A percentile compares a stretch with the other conserved stretches of the same genome.
phyloP scores from a whole-genome alignment of 1,140 invertebrate species.

The Cyrtorhinus lividipennis region DNA sequence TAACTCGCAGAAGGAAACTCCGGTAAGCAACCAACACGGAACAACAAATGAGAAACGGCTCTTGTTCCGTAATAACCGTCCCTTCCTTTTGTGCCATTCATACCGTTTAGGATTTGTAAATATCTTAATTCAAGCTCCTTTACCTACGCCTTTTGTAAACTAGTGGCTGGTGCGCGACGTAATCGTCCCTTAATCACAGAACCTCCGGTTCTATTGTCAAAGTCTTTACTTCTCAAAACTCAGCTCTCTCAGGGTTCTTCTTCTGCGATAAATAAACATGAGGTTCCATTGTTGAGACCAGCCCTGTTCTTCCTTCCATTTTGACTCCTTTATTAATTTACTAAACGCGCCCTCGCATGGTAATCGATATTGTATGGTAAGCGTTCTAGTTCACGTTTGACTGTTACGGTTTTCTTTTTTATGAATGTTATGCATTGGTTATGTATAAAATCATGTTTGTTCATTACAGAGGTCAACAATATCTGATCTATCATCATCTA shows the following conservation, averaged over 20 bases:
- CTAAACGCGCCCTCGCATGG: not conserved
- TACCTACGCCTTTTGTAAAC: not conserved
- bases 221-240: not conserved
- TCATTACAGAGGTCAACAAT: too few relatives aligned
- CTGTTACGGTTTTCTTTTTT: not conserved
- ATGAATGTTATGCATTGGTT: too few relatives aligned
- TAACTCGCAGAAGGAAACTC: too few relatives aligned
- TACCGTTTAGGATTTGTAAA: not conserved
- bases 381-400: not conserved
- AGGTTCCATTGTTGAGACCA: not conserved
- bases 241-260: too few relatives aligned
- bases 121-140: not conserved
- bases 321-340: conserved; percentile 10
- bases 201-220: conserved; percentile 1
- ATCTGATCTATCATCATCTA: too few relatives aligned
- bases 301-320: not conserved
- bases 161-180: not conserved
- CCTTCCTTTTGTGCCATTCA: not conserved
- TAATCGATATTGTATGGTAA: conserved; percentile 9
- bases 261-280: conserved; percentile 1
- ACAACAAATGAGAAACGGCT: not conserved
- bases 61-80: not conserved
- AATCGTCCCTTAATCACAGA: conserved; percentile 3
- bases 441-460: too few relatives aligned
- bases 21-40: too few relatives aligned